Conservation (phyloP, 2,113 vertebrate genomes). For the Mustela lutreola region DNA sequence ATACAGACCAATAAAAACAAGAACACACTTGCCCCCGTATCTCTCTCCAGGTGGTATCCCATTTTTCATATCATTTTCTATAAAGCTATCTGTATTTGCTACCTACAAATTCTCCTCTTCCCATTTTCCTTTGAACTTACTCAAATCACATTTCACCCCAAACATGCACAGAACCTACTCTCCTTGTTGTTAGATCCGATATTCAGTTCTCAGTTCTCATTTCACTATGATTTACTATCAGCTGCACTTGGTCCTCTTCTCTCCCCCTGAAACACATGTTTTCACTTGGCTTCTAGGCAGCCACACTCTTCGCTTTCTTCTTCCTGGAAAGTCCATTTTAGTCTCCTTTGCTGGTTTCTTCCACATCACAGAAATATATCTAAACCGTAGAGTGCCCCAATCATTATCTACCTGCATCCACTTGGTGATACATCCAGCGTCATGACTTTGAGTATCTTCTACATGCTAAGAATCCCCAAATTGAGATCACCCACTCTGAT, state of each 20-base stretch:
- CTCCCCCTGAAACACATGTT: not conserved
- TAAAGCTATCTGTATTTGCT: not conserved
- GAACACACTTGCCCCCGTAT: not conserved
- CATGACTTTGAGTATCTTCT: not conserved
- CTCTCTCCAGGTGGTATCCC: not conserved
- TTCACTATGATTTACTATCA: not conserved
- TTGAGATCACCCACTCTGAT: not conserved
- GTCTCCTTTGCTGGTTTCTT: not conserved
- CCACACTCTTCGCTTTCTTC: not conserved
- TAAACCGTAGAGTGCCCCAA: not conserved
- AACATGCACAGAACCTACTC: not conserved
- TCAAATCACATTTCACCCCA: not conserved
- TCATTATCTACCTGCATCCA: not conserved
- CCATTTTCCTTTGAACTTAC: not conserved
- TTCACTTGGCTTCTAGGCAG: not conserved
- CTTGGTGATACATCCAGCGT: not conserved
- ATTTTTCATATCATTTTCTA: not conserved
- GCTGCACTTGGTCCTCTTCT: not conserved
- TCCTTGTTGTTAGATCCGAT: not conserved
- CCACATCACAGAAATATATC: not conserved
- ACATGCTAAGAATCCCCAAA: not conserved
- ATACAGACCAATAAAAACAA: not conserved
- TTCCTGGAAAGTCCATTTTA: not conserved
- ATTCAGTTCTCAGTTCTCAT: not conserved
- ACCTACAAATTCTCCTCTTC: not conserved